Conservation (phyloP, 2,113 vertebrate species). For the Melanocharis versteri region DNA sequence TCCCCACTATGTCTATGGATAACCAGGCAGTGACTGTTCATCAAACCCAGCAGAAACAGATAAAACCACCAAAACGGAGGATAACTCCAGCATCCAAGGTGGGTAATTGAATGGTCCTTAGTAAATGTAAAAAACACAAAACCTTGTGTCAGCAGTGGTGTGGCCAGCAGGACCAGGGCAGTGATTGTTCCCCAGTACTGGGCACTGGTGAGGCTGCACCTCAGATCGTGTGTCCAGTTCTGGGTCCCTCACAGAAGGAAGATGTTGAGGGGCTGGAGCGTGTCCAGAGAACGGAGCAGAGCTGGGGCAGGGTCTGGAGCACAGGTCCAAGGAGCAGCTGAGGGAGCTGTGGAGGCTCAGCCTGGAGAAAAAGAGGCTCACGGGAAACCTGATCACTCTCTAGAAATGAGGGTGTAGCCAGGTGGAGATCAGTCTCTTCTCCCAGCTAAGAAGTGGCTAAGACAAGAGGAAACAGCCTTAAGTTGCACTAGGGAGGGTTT, state of each 20-base stretch:
- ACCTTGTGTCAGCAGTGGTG: neutral
- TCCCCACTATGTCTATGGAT: conserved; percentile 69
- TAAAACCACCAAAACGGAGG: conserved; percentile 85
- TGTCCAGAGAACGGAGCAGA: neutral
- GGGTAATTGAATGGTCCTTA: neutral
- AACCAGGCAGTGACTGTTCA: conserved; percentile 64
- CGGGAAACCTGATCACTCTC: neutral
- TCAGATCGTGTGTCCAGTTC: neutral
- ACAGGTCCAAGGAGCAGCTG: neutral
- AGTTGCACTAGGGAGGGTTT: neutral
- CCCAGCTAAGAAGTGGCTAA: neutral
- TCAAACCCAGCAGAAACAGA: conserved; percentile 81
- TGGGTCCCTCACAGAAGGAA: neutral
- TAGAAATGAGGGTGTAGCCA: neutral
- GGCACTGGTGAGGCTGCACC: neutral
- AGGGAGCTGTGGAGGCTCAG: neutral
- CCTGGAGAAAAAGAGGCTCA: neutral
- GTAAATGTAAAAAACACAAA: fast-evolving
- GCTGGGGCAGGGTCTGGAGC: neutral
- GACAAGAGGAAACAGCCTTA: neutral
- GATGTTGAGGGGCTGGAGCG: fast-evolving
- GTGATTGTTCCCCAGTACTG: fast-evolving
- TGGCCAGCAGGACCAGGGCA: neutral
- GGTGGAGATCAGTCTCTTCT: neutral
- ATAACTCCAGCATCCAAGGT: conserved; percentile 86